A percentile compares a stretch with the other conserved stretches of the same genome.
phyloP scores from a whole-genome alignment of 2,113 vertebrate species.

The Eulemur macaco region DNA sequence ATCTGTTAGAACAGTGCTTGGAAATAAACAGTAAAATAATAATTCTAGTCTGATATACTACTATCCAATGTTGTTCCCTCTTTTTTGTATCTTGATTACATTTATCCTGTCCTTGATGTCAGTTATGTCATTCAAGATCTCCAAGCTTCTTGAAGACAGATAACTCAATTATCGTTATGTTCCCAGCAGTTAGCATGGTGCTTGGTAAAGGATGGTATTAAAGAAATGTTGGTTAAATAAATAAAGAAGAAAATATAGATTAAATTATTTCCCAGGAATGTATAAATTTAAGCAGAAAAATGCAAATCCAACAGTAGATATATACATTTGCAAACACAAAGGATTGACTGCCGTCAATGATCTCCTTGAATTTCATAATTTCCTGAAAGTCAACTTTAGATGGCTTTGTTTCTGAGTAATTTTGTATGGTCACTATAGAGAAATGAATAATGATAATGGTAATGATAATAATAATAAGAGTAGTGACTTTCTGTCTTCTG shows the following conservation, averaged over 20 bases:
- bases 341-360: not conserved
- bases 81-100: not conserved
- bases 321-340: not conserved
- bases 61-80: not conserved
- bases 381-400: not conserved
- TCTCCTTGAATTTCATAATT: not conserved
- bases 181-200: not conserved
- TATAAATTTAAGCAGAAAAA: not conserved
- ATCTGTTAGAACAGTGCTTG: not conserved
- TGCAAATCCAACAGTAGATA: not conserved
- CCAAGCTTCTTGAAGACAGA: not conserved
- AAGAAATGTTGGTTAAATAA: not conserved
- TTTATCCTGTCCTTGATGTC: not conserved
- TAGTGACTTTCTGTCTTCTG: not conserved
- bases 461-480: not conserved
- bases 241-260: not conserved
- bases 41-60: not conserved
- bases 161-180: not conserved
- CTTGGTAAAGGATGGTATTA: not conserved
- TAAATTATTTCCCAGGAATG: not conserved
- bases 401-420: not conserved
- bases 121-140: not conserved
- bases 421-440: not conserved
- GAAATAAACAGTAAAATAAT: conserved; percentile 30
- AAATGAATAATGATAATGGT: not conserved